A percentile compares a stretch with the other conserved stretches of the same genome.
These are phyloP conservation scores for Calidris pygmaea DNA, from an alignment of 2,113 vertebrate genomes.

Conservation along the genomic window DNA sequence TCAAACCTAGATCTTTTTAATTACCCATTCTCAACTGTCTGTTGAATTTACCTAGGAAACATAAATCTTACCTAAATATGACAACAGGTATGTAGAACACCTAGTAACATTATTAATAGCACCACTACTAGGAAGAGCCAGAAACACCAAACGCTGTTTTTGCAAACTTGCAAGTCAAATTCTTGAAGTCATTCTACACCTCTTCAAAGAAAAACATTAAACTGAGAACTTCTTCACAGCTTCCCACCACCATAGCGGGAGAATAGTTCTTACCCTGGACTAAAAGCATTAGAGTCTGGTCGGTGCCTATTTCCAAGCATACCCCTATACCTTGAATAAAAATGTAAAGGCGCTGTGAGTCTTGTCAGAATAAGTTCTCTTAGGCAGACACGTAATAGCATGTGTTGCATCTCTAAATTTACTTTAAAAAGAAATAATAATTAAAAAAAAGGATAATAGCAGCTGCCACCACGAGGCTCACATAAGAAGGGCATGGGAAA, in stretches of 20 bases:
- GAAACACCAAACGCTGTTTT: neutral
- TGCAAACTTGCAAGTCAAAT: neutral
- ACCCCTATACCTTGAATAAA: neutral
- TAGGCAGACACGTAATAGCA: neutral
- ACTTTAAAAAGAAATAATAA: neutral
- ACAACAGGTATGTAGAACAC: neutral
- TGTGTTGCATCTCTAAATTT: neutral
- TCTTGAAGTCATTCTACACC: neutral
- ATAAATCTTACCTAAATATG: neutral
- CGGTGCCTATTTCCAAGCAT: neutral
- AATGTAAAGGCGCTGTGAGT: neutral
- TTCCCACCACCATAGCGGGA: neutral
- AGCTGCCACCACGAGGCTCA: constrained; percentile 36
- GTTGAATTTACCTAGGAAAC: neutral
- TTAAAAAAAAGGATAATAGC: neutral
- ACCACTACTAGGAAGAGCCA: neutral
- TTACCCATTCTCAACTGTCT: neutral
- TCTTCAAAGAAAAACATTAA: neutral
- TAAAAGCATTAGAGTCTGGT: neutral
- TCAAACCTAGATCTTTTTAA: neutral
- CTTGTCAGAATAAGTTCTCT: neutral
- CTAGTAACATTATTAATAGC: neutral
- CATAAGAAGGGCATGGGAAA: constrained; percentile 7
- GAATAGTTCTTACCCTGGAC: neutral
- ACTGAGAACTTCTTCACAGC: neutral